A percentile compares a stretch with the other conserved stretches of the same genome.
Evolutionary conservation across 1,140 invertebrate species (phyloP).

Genomic region (Oreohelix idahoensis): DNA sequence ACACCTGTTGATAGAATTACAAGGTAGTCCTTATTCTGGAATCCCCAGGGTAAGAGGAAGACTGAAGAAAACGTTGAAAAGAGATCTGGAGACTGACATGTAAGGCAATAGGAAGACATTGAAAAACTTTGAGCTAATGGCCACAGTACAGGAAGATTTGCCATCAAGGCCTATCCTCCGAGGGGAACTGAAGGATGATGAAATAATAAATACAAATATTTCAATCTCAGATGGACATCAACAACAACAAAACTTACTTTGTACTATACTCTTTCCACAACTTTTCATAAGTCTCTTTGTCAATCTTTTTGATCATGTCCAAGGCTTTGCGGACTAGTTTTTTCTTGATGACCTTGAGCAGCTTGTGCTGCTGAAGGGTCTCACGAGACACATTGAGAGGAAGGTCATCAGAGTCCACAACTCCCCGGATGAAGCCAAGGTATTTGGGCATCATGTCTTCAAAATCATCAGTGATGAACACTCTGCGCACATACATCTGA

Average conservation of each 20-base stretch:
- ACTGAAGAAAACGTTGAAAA: too few relatives aligned
- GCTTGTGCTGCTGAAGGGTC: constrained; percentile 96
- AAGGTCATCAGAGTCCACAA: constrained; percentile 99
- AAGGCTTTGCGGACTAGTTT: constrained; percentile 97
- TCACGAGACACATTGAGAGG: constrained; percentile 98
- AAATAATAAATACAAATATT: too few relatives aligned
- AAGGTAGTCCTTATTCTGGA: too few relatives aligned
- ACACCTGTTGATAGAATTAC: too few relatives aligned
- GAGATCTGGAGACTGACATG: too few relatives aligned
- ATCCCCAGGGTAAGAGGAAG: too few relatives aligned
- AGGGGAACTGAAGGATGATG: too few relatives aligned
- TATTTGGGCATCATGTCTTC: constrained; percentile 99
- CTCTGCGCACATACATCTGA: constrained; percentile 91
- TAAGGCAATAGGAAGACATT: too few relatives aligned
- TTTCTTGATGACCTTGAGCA: constrained; percentile 99
- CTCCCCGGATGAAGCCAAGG: constrained; percentile 92
- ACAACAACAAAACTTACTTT: constrained; percentile 82
- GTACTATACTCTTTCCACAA: constrained; percentile 99
- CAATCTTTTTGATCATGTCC: constrained; percentile 98
- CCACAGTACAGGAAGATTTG: too few relatives aligned
- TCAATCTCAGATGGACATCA: too few relatives aligned
- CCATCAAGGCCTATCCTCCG: too few relatives aligned
- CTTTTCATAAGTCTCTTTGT: constrained; percentile 89
- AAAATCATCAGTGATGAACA: constrained; percentile 99
- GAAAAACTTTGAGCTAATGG: too few relatives aligned